Conservation (phyloP, 1,140 invertebrate species). For the Zophobas morio region DNA sequence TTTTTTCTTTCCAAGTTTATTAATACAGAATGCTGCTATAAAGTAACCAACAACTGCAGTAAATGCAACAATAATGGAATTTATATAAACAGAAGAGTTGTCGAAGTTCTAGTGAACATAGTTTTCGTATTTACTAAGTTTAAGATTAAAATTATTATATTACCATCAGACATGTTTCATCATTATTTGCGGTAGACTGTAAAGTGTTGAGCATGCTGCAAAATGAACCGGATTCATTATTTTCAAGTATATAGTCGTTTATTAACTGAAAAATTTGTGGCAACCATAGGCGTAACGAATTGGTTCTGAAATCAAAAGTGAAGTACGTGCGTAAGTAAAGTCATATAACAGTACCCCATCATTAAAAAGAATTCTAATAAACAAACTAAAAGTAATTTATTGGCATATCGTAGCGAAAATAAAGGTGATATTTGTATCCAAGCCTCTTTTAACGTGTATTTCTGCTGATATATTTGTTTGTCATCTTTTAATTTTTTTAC, state of each 20-base stretch:
- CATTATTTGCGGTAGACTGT: constrained; percentile 22
- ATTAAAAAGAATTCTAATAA: constrained; percentile 55
- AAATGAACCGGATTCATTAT: constrained; percentile 50
- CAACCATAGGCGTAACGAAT: constrained; percentile 74
- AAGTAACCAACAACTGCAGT: constrained; percentile 66
- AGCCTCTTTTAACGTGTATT: constrained; percentile 51
- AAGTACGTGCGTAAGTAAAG: neutral
- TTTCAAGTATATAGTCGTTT: constrained; percentile 59
- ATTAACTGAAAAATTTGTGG: constrained; percentile 75
- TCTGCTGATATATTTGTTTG: constrained; percentile 33
- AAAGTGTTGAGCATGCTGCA: constrained; percentile 57
- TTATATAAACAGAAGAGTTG: constrained; percentile 54
- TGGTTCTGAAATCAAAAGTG: constrained; percentile 63
- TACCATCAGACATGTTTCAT: constrained; percentile 42
- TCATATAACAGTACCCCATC: constrained; percentile 52
- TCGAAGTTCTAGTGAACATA: constrained; percentile 47
- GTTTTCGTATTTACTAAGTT: too few species aligned
- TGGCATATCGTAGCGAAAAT: constrained; percentile 52
- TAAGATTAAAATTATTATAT: neutral
- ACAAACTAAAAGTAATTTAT: constrained; percentile 57
- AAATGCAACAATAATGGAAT: constrained; percentile 66
- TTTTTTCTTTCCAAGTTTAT: constrained; percentile 64
- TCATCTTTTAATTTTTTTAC: constrained; percentile 66
- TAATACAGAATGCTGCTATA: constrained; percentile 66
- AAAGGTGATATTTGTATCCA: constrained; percentile 55